A percentile compares a stretch with the other conserved stretches of the same genome.
phyloP scores from a whole-genome alignment of 2,113 vertebrate species.

The Phrynosoma blainvillii region DNA sequence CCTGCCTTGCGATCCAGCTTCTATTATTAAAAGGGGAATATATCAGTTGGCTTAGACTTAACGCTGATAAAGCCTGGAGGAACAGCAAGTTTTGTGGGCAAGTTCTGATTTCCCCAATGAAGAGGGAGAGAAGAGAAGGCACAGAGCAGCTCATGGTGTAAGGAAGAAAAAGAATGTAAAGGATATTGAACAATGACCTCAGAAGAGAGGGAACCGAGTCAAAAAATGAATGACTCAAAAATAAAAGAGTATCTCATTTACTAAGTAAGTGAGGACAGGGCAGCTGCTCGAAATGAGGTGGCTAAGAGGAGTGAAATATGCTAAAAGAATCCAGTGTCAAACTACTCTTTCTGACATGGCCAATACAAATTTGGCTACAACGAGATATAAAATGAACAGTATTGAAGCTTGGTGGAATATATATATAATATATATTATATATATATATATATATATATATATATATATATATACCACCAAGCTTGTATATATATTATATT shows the following conservation, averaged over 20 bases:
- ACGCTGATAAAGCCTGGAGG: not conserved
- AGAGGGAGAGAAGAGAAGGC: not conserved
- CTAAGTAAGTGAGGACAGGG: too few species aligned
- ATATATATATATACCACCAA: too few species aligned
- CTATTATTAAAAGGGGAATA: not conserved
- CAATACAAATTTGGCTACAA: not conserved
- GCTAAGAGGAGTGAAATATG: not conserved
- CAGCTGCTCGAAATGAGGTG: too few species aligned
- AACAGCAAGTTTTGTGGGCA: not conserved
- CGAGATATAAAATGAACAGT: too few species aligned
- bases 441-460: too few species aligned
- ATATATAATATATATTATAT: too few species aligned
- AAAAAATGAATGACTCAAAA: too few species aligned
- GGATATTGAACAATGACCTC: not conserved
- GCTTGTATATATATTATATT: too few species aligned
- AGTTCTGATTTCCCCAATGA: not conserved
- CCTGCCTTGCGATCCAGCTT: not conserved
- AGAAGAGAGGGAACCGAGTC: too few species aligned
- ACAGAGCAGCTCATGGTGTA: too few species aligned
- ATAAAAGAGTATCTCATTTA: too few species aligned
- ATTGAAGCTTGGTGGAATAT: not conserved
- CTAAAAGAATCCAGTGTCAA: not conserved
- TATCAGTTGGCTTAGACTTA: not conserved
- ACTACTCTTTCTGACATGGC: not conserved
- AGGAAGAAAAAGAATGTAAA: not conserved